phyloP scores from a whole-genome alignment of 2,797 vertebrate genomes.

The Enteromius unitaeniatus region DNA sequence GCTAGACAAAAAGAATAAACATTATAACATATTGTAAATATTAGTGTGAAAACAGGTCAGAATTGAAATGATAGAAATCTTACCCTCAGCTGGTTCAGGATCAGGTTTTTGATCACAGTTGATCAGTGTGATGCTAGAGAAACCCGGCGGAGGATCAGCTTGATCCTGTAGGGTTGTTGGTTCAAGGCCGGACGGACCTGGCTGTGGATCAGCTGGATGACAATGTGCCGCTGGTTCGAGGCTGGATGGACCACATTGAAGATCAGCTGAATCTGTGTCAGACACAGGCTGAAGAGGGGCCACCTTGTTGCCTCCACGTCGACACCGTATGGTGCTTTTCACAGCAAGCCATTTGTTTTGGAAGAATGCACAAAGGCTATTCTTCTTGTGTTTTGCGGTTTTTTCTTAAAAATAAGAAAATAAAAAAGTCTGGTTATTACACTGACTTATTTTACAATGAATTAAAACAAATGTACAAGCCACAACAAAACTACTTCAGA shows the following conservation, averaged over 20 bases:
- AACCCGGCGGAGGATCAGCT: not conserved
- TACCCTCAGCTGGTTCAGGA: not conserved
- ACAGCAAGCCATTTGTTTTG: not conserved
- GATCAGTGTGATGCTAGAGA: not conserved
- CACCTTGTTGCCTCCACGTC: not conserved
- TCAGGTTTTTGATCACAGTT: slow-evolving; percentile 11
- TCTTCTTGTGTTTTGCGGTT: not conserved
- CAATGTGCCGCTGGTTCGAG: not conserved
- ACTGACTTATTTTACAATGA: no score
- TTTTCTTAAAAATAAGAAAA: not conserved
- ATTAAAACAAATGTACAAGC: no score
- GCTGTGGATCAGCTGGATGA: not conserved
- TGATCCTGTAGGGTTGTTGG: not conserved
- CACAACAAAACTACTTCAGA: no score
- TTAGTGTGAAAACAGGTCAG: not conserved
- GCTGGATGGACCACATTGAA: not conserved
- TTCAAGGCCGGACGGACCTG: not conserved
- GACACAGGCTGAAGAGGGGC: not conserved
- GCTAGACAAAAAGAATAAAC: not conserved
- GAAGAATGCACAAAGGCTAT: not conserved
- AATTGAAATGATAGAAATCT: not conserved
- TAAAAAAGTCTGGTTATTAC: not conserved
- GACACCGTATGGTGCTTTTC: not conserved
- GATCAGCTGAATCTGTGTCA: not conserved
- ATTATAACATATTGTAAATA: not conserved